Base-by-base conservation (phyloP, 2,888 invertebrate species). In the Xestia sexstrigata region DNA sequence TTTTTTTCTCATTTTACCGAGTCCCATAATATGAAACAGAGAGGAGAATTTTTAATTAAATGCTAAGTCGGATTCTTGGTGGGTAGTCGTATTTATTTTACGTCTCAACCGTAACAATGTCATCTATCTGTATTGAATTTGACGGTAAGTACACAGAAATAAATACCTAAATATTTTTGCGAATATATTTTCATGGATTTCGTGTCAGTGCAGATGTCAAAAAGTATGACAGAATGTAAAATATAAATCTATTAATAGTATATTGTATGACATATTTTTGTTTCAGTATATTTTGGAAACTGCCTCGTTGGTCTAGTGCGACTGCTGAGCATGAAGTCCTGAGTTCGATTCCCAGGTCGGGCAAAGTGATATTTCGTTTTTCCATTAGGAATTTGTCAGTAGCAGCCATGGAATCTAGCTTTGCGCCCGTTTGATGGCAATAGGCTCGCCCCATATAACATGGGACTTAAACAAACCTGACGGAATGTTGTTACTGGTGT, bases 41-140 rank as follows among this genome's bases (percentile, higher is more conserved):
- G 55, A 73, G 42, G 23, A 75, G 45, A 74, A 52, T 71, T 71
- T 82, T 83, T 69, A 83, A 79, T 83, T 74, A 71, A 78, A 83
- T 62, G 23, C 26, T 66, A 47, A 63, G 70, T 76, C 47, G 30
- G n/a, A 47, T 52, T 66, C 17, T 67, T 52, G 23, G 35, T 26
- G 8, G 47, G 60, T 42, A 55, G 26, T 60, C 30, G 45, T 75
- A n/a, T 63, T 80, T 60, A 8, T 60, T 84, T 15, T 20, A 42
- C 17, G 13, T 70, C 7, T 67, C 39, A 82, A 62, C 30, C 68
- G 63, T 79, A 9, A 62, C 76, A 82, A 17, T 55, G 35, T 35
- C 23, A 52, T 62, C 42, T 20, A 52, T 62, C 42, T 20, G 23
- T n/a, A 11, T 74, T 39, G 15, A 74, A 60, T 52, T 66, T 62